Base-by-base conservation (phyloP, 2,888 invertebrate genomes). In the Silvanus unidentatus region DNA sequence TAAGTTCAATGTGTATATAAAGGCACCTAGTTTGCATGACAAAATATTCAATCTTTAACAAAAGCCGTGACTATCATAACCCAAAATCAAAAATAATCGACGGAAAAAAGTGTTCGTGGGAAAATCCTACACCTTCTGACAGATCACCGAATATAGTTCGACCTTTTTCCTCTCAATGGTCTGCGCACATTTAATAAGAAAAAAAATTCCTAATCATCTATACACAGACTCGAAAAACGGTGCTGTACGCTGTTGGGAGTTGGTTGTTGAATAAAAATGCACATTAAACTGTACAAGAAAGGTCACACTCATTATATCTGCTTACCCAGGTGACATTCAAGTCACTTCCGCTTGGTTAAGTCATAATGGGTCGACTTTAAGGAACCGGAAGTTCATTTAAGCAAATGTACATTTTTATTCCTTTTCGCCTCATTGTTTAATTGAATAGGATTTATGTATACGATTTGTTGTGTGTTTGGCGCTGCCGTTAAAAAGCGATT, bases 341-440 rank as follows among this genome's bases (percentile, higher is more conserved):
- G 65, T 67, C 66, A 67, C 63, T 66, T 67, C 67, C 67, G 66
- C 62, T 53, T 61, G 63, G 59, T 60, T 61, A 60, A 57, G 54
- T 59, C 60, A 58, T 55, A 67, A 66, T 60, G 60, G 51, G 46
- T 48, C 52, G 51, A 52, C 56, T 53, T 52, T 49, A 52, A 55
- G 54, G 51, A 53, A 54, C 60, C 60, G 60, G 60, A 60, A 60
- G 54, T 45, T 39, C 47, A 41, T 57, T 48, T 48, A 47, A 42
- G 44, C 48, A 47, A n/a, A 51, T 51, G 45, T 43, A 41, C 42
- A 32, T 32, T 32, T 32, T 50, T 41, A 22, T 22, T 22, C 35
- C 40, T 40, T 40, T 32, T 15, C 35, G 39, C 35, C 36, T 45
- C 44, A 16, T 41, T 29, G 40, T 37, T 38, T 45, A 45, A 45